Evolutionary conservation across 1,140 invertebrate genomes (phyloP), one percentile per base, ranked within the genome.

Genomic region (Platyscapa corneri): DNA sequence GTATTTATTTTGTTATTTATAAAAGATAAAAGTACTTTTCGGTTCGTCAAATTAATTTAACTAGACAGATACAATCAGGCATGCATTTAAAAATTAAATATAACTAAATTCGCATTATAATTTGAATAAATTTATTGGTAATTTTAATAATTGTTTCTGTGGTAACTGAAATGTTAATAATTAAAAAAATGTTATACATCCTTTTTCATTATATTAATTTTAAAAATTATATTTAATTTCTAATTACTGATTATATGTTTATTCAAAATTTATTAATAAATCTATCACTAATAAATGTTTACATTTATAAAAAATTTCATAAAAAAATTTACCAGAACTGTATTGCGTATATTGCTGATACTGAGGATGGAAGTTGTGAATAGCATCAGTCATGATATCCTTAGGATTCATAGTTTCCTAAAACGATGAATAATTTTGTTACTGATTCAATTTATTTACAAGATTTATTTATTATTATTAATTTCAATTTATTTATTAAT

Each of bases 321-420:
- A 72, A 42, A n/a, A 74, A 74, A 2, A 78, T 94, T 95, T 94
- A 98, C 97, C 96, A 92, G 97, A 97, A 94, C 97, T 98, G 93
- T 99, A 99, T 91, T 99, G 99, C 12, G 99, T 99, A 93, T 99
- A 99, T 93, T 99, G 99, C 94, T 99, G 98, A 94, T 99, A 99
- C 90, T 99, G 98, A 46, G 99, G 99, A 95, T 99, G 99, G 95
- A 99, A 99, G 94, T 99, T 99, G 94, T 99, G 99, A 93, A 99
- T 99, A 90, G 99, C 99, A 94, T 99, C 99, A 90, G 98, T 99
- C 98, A 99, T 99, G 91, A 99, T 99, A 94, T 99, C 99, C 94
- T 99, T 98, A 67, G 99, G 99, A 95, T 99, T 99, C 98, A 99
- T 99, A 10, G 99, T 99, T 96, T 99, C 99, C 97, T 98, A 91